phyloP scores from a whole-genome alignment of 2,113 vertebrate species.

The Crotalus tigris region DNA sequence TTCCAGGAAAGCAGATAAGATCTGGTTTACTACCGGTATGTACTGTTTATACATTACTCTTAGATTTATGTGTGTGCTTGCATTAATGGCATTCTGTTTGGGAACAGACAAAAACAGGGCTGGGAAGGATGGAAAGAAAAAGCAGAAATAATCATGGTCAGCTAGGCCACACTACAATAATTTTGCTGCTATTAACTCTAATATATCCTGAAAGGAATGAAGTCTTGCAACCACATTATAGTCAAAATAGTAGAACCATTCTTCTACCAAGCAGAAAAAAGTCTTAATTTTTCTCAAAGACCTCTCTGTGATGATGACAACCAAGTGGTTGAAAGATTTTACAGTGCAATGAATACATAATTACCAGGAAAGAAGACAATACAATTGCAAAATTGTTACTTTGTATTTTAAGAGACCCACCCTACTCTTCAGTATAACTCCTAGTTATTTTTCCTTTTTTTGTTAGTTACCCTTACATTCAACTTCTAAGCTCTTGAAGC shows the following conservation, averaged over 20 bases:
- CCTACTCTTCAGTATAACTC: background rate
- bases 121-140: slow-evolving; percentile 10
- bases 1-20: background rate
- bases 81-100: background rate
- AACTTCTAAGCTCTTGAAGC: background rate
- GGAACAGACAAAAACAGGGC: slow-evolving; percentile 2
- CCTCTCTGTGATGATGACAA: background rate
- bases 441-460: fast-evolving
- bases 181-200: background rate
- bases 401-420: background rate
- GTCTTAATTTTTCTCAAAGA: slow-evolving; percentile 24
- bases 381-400: background rate
- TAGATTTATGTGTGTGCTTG: background rate
- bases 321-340: slow-evolving; percentile 5
- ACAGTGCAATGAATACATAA: background rate
- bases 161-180: background rate
- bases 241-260: fast-evolving
- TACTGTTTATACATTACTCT: background rate
- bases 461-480: background rate
- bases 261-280: slow-evolving; percentile 1
- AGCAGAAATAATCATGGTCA: slow-evolving; percentile 13
- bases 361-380: slow-evolving; percentile 12
- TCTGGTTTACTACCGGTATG: background rate
- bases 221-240: background rate
- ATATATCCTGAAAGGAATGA: background rate